Base-by-base conservation (phyloP, 2,888 invertebrate genomes). In the Trilocha varians region DNA sequence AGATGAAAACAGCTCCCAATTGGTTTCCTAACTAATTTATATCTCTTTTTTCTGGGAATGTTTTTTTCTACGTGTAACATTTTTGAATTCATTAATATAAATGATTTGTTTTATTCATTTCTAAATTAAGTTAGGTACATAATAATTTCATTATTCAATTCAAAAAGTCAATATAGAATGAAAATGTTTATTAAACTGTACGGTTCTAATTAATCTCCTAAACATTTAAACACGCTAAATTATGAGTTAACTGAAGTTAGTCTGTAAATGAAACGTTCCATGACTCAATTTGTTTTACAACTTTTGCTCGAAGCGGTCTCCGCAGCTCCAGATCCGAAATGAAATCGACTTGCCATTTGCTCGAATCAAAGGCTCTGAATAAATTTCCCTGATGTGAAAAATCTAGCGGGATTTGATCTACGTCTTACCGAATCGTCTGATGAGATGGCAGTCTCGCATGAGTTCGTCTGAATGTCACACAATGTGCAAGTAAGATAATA, bases 401-500 rank as follows among this genome's bases (percentile, higher is more conserved):
- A 42, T 25, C 38, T 25, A 25, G 25, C 25, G 25, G 25, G 25
- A 25, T 25, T 25, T 11, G 25, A 25, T 25, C 5, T 25, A 11
- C 11, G 25, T 25, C 25, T 2, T 25, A 25, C 25, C 8, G 6
- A 25, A 25, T 25, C 25, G 25, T 25, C 25, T 25, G 25, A 25
- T 25, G 25, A 3, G 25, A 25, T 25, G 25, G 11, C 25, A 25
- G 25, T 25, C 3, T 25, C 25, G 25, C 25, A 11, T 5, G 8
- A 25, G 11, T 25, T 25, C 25, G 11, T 25, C 25, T 25, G 8
- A 25, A 25, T 4, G 25, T 25, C 25, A 25, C 16, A 34, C 38
- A 34, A 34, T 14, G 32, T 53, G 58, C 59, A 62, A 59, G 65
- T 67, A 65, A 63, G 62, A 58, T 59, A 65, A 68, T 71, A 68